Evolutionary conservation across 35 echinoderm and acorn worm genomes (phyloP).

Genomic region (Apostichopus parvimensis): DNA sequence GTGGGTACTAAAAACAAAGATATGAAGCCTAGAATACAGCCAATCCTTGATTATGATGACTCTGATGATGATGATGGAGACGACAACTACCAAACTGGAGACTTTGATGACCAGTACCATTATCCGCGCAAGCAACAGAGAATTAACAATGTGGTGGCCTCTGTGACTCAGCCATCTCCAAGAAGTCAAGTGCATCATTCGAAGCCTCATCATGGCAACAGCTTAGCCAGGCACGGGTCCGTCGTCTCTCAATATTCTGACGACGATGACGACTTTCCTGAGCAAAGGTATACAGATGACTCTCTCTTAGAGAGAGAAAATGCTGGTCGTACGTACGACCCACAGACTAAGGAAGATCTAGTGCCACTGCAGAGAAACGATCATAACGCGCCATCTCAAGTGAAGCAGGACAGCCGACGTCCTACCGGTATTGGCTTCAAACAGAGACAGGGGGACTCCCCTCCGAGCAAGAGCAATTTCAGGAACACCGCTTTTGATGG

Average conservation of each 20-base stretch:
- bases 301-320: conserved; percentile 7
- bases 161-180: conserved; percentile 3
- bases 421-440: neutral
- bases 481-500: neutral
- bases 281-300: conserved; percentile 33
- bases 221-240: neutral
- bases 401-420: neutral
- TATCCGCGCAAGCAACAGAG: neutral
- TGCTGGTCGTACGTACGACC: neutral
- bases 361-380: neutral
- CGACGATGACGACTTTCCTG: conserved; percentile 13
- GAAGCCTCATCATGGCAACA: neutral
- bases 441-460: neutral
- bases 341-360: neutral
- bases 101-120: neutral
- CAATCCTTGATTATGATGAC: neutral
- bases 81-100: neutral
- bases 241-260: neutral
- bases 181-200: neutral
- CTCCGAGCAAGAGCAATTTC: neutral
- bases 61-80: neutral
- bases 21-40: neutral
- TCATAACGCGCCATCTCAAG: neutral
- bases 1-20: neutral
- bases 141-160: neutral